Conservation (phyloP, 2,888 invertebrate genomes). For the Xanthorhoe designata region DNA sequence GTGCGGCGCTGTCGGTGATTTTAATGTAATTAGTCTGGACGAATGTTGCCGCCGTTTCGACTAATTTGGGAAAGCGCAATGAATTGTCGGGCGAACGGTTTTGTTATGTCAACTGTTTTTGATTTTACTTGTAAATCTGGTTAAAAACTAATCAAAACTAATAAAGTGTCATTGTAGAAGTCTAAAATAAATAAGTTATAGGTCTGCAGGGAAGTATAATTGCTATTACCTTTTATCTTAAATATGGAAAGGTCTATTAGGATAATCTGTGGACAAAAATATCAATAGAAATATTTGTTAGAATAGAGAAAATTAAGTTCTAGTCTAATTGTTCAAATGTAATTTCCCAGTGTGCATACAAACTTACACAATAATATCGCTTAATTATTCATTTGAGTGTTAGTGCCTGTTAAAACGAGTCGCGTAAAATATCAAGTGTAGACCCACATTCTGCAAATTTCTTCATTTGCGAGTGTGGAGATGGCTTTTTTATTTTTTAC, state of each 20-base stretch:
- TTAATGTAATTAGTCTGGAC: conserved; percentile 79
- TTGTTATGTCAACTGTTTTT: conserved; percentile 9
- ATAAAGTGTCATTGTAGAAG: too few relatives aligned
- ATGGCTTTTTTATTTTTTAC: neutral
- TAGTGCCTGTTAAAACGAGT: conserved; percentile 71
- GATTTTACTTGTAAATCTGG: neutral
- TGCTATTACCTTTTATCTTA: too few relatives aligned
- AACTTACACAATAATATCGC: conserved; percentile 58
- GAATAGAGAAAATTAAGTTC: neutral
- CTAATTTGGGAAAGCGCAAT: conserved; percentile 55
- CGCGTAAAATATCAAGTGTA: conserved; percentile 73
- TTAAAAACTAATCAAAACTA: neutral
- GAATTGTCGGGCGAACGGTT: conserved; percentile 24
- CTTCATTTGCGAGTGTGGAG: conserved; percentile 53
- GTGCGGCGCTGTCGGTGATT: conserved; percentile 74
- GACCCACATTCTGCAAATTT: conserved; percentile 70
- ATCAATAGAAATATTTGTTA: too few relatives aligned
- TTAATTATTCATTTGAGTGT: conserved; percentile 74
- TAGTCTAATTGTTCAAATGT: conserved; percentile 5
- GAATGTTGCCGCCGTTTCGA: conserved; percentile 69
- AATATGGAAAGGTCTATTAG: too few relatives aligned
- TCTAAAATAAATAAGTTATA: neutral
- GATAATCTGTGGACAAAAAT: neutral
- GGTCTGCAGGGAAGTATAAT: too few relatives aligned
- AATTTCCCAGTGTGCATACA: conserved; percentile 24